phyloP scores from a whole-genome alignment of 2,113 vertebrate genomes.

The Suncus etruscus region DNA sequence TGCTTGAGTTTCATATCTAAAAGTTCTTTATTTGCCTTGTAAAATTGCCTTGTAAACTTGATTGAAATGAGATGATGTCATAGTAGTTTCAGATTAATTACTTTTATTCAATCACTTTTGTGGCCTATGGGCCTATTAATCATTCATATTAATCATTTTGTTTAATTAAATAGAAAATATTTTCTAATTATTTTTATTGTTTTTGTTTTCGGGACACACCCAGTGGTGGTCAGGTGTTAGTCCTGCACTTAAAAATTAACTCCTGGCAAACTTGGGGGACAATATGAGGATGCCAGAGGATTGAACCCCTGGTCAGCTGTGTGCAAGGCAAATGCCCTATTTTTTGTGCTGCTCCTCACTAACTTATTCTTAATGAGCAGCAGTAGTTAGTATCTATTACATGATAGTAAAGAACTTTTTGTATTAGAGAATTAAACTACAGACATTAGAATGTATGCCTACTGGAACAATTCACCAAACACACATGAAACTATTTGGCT shows the following conservation, averaged over 20 bases:
- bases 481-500: background rate
- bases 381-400: background rate
- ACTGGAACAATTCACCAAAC: background rate
- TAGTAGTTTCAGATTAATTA: constrained; percentile 43
- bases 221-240: too few species aligned
- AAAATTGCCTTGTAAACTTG: background rate
- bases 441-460: background rate
- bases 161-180: constrained; percentile 43
- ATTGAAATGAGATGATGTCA: background rate
- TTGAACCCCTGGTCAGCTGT: too few species aligned
- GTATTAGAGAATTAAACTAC: background rate
- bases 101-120: background rate
- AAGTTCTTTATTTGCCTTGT: background rate
- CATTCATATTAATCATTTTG: background rate
- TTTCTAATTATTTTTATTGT: constrained; percentile 33
- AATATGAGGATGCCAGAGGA: too few species aligned
- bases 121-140: background rate
- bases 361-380: constrained; percentile 49
- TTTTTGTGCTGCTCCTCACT: too few species aligned
- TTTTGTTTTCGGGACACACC: too few species aligned
- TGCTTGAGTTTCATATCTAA: constrained; percentile 16
- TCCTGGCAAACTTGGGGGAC: too few species aligned
- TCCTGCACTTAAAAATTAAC: too few species aligned
- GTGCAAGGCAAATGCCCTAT: too few species aligned
- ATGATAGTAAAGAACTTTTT: background rate